Base-by-base conservation (phyloP, 2,113 vertebrate genomes). In the Dendropsophus ebraccatus region DNA sequence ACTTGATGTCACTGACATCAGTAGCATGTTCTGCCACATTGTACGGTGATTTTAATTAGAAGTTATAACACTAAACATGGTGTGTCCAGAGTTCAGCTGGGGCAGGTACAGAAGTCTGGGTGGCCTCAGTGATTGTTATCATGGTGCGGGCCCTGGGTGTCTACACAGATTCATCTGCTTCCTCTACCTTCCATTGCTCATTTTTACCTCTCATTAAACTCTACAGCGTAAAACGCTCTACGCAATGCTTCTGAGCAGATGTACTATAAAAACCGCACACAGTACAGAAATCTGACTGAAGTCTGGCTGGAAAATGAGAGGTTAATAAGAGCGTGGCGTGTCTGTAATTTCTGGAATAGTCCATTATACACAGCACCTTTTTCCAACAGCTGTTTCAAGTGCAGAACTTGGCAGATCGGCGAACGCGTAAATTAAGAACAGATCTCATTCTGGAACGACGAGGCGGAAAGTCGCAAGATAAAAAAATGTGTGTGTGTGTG, bases 331-430 rank as follows among this genome's bases (percentile, higher is more conserved):
- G 50, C 28, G 1, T 11, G 52, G 35, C 35, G 12, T 32, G 45
- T 37, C 45, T 23, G 30, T 50, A 23, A 54, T 82, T 54, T 69
- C 49, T 54, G 47, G 62, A 32, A 25, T 23, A n/a, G 65, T 30
- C 45, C 25, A 70, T 70, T 82, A 70, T 49, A 35, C 47, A 37
- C 65, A 8, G 47, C 81, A 82, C 81, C 81, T 82, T 65, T 80
- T 54, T 82, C 81, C 62, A 72, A 41, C 81, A 82, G 81, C 65
- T 72, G 81, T 52, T 82, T 32, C 81, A 35, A 82, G 81, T n/a
- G 65, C 67, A 72, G 47, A 52, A 52, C 67, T 72, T 72, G 81
- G 81, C 62, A 82, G 30, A 32, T 49, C 25, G 25, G 60, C 4
- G 19, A 50, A 28, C 6, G 41, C 16, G 17, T 41, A 60, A 80